Conservation (phyloP, 2,113 vertebrate species). For the Cyprichromis sp. region DNA sequence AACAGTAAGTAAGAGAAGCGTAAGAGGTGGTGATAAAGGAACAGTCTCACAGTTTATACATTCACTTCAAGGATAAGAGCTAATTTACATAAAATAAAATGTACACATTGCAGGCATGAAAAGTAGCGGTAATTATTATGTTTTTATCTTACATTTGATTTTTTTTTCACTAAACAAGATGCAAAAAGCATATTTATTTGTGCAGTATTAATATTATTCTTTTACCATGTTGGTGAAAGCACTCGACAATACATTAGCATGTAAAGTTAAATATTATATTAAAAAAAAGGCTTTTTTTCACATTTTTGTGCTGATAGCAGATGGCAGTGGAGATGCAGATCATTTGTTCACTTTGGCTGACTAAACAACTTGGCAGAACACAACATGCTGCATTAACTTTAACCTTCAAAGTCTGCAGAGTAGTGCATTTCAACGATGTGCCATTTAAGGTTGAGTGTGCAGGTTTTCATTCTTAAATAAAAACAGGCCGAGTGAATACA, state of each 20-base stretch:
- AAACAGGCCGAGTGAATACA: background rate
- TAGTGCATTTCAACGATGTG: background rate
- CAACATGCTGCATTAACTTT: background rate
- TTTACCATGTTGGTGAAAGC: background rate
- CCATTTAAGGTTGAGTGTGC: background rate
- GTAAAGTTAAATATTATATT: background rate
- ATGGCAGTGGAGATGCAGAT: background rate
- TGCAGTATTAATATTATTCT: background rate
- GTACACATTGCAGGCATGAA: background rate
- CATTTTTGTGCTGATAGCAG: background rate
- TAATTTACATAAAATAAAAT: background rate
- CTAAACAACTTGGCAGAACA: background rate
- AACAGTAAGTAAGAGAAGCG: background rate
- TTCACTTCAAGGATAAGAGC: background rate
- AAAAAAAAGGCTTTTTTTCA: background rate
- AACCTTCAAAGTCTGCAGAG: background rate
- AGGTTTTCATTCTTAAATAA: background rate
- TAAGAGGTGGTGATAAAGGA: background rate
- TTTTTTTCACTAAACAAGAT: background rate
- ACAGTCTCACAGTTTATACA: background rate
- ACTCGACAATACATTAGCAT: background rate
- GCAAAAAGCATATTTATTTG: background rate
- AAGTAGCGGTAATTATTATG: accelerated
- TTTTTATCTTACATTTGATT: background rate
- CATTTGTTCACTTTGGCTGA: background rate